phyloP scores from a whole-genome alignment of 2,888 invertebrate species.

The Latheticus oryzae region DNA sequence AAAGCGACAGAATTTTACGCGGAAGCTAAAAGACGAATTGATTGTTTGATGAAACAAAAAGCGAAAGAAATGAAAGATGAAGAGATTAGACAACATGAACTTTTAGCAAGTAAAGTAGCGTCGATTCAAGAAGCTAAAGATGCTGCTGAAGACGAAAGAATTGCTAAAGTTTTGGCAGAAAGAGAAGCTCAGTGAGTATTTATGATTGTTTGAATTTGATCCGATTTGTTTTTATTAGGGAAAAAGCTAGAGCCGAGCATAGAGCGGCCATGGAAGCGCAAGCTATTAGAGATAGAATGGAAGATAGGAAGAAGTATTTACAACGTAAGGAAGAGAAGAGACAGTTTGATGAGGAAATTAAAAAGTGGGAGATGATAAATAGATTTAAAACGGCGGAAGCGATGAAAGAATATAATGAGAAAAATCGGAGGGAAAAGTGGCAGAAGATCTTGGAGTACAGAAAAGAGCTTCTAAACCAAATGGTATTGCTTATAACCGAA shows the following conservation, averaged over 20 bases:
- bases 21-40: slow-evolving; percentile 65
- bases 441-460: slow-evolving; percentile 65
- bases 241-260: slow-evolving; percentile 60
- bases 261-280: slow-evolving; percentile 57
- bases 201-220: slow-evolving; percentile 14
- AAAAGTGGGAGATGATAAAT: slow-evolving; percentile 71
- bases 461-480: slow-evolving; percentile 65
- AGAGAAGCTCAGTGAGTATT: slow-evolving; percentile 61
- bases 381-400: slow-evolving; percentile 70
- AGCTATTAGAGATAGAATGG: slow-evolving; percentile 54
- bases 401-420: slow-evolving; percentile 65
- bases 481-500: too few species aligned
- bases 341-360: slow-evolving; percentile 64
- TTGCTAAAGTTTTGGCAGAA: slow-evolving; percentile 68
- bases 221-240: slow-evolving; percentile 54
- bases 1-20: slow-evolving; percentile 65
- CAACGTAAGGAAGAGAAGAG: slow-evolving; percentile 59
- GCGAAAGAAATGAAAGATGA: slow-evolving; percentile 57
- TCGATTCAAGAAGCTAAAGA: slow-evolving; percentile 48
- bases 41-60: slow-evolving; percentile 62
- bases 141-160: slow-evolving; percentile 57
- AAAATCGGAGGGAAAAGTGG: slow-evolving; percentile 62
- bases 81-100: slow-evolving; percentile 43
- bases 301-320: slow-evolving; percentile 57
- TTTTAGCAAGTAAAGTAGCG: slow-evolving; percentile 48